Percentiles rank a stretch among this genome's conserved stretches.
These are phyloP conservation scores for Drosophila eugracilis DNA, from an alignment of 1,140 invertebrate genomes.

Conservation along the genomic window DNA sequence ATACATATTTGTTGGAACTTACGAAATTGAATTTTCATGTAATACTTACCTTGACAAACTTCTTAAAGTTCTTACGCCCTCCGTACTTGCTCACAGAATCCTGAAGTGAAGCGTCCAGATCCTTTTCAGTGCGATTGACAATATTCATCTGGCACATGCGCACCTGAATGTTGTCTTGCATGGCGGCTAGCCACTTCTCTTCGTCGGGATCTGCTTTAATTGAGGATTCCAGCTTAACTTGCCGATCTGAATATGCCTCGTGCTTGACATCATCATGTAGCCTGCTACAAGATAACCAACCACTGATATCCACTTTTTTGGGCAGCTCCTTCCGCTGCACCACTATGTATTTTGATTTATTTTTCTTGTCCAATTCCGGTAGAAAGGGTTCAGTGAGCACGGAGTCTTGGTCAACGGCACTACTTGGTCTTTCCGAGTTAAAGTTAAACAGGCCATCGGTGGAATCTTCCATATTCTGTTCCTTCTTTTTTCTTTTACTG, in stretches of 20 bases:
- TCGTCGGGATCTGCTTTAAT: constrained; percentile 41
- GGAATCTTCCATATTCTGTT: constrained; percentile 10
- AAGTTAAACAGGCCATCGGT: constrained; percentile 49
- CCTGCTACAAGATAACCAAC: constrained; percentile 71
- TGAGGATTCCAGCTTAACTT: constrained; percentile 1
- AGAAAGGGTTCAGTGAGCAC: constrained; percentile 44
- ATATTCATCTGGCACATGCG: constrained; percentile 53
- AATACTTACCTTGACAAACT: constrained; percentile 63
- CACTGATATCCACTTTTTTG: constrained; percentile 50
- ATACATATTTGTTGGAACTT: background rate
- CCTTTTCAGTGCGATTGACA: constrained; percentile 21
- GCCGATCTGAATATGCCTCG: constrained; percentile 24
- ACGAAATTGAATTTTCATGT: too few relatives aligned
- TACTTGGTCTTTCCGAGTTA: constrained; percentile 1
- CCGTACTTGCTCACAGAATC: constrained; percentile 23
- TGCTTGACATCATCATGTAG: constrained; percentile 44
- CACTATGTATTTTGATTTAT: constrained; percentile 60
- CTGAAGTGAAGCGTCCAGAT: constrained; percentile 16
- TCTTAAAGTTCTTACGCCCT: constrained; percentile 72
- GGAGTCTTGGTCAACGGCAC: constrained; percentile 10
- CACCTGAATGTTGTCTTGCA: constrained; percentile 60
- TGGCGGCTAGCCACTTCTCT: constrained; percentile 52
- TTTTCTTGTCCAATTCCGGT: background rate
- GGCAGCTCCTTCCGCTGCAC: constrained; percentile 42
- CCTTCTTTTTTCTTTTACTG: constrained; percentile 36